Conservation (phyloP, 1,140 invertebrate species). For the Pomacea maculata region DNA sequence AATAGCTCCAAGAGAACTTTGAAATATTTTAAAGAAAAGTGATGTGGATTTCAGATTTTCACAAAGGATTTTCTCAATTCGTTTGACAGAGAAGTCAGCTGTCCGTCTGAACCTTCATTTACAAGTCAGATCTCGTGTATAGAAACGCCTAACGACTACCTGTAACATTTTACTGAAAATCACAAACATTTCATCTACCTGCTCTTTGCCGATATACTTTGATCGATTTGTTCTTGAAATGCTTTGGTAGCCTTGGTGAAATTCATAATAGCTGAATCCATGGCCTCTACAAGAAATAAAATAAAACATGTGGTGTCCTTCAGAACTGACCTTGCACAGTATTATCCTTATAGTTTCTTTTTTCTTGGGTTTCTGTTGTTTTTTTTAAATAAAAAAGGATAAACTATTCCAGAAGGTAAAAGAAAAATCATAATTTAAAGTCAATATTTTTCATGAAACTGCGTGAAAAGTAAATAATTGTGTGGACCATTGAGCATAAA, state of each 20-base stretch:
- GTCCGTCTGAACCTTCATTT: no score
- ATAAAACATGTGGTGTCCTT: neutral
- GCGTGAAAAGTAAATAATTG: neutral
- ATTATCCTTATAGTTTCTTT: no score
- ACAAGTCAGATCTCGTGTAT: no score
- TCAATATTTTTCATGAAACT: neutral
- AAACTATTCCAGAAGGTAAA: neutral
- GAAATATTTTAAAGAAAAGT: no score
- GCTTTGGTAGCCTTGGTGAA: conserved; percentile 20
- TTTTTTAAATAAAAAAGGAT: neutral
- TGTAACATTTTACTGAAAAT: no score
- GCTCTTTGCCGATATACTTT: neutral
- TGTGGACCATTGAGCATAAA: no score
- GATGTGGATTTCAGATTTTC: no score
- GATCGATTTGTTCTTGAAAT: conserved; percentile 7
- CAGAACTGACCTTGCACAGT: neutral
- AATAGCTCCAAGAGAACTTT: no score
- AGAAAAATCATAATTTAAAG: neutral
- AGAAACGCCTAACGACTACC: no score
- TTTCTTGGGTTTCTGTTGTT: neutral
- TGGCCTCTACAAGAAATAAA: conserved; percentile 16
- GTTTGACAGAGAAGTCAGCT: no score
- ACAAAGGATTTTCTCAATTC: no score
- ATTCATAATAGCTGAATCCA: conserved; percentile 22
- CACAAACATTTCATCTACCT: no score